phyloP scores from a whole-genome alignment of 2,113 vertebrate species.

The Raja brachyura region DNA sequence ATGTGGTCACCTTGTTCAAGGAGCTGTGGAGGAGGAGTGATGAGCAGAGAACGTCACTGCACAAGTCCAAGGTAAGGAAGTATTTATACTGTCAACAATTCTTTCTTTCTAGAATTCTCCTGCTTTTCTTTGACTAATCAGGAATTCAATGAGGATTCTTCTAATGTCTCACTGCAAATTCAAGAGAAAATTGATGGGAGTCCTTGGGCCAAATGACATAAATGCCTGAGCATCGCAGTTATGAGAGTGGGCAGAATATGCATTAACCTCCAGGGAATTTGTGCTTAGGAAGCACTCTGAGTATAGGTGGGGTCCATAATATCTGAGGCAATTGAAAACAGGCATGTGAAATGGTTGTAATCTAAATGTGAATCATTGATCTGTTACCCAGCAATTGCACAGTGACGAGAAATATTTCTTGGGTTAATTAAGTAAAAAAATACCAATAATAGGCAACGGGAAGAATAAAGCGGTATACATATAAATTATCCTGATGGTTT shows the following conservation, averaged over 20 bases:
- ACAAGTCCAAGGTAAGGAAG: conserved; percentile 63
- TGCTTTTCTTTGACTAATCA: background rate
- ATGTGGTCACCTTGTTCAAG: conserved; percentile 74
- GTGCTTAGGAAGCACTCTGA: background rate
- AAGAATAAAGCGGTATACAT: background rate
- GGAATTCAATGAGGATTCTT: background rate
- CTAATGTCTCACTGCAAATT: background rate
- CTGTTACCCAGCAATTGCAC: background rate
- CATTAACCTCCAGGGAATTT: background rate
- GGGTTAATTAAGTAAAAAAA: background rate
- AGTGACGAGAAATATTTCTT: background rate
- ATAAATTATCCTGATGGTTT: background rate
- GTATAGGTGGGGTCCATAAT: too few relatives aligned
- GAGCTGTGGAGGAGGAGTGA: conserved; percentile 75
- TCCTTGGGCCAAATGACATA: too few relatives aligned
- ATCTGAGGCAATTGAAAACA: background rate
- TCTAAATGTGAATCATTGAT: background rate
- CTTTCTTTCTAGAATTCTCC: background rate
- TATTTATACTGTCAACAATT: background rate
- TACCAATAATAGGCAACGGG: too few relatives aligned
- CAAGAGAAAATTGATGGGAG: background rate
- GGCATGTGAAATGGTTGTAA: background rate
- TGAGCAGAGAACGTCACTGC: conserved; percentile 72
- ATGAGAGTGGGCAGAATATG: background rate
- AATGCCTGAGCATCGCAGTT: background rate